phyloP scores from a whole-genome alignment of 1,140 invertebrate genomes.

The Zaprionus taronus region DNA sequence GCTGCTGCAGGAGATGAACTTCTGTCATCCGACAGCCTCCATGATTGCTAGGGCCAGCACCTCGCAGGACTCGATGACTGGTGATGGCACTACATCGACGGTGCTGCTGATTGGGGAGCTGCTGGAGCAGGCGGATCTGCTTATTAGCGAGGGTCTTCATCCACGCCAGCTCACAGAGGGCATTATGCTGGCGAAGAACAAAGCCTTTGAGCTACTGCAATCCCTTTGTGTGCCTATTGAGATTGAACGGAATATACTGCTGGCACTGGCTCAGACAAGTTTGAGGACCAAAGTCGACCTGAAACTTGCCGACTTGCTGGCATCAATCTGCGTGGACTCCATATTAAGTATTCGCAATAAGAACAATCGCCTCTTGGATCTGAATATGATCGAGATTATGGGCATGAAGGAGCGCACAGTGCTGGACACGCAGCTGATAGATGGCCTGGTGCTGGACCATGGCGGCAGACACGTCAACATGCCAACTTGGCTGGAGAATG shows the following conservation, averaged over 20 bases:
- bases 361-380: slow-evolving; percentile 87
- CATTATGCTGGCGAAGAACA: too few species aligned
- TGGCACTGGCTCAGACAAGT: slow-evolving; percentile 94
- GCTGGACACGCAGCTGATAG: slow-evolving; percentile 93
- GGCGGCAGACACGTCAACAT: slow-evolving; percentile 99
- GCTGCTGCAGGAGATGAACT: slow-evolving; percentile 99
- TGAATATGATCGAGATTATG: slow-evolving; percentile 99
- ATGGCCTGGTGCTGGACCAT: slow-evolving; percentile 97
- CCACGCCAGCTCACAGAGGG: too few species aligned
- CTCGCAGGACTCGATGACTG: slow-evolving; percentile 98
- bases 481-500: slow-evolving; percentile 96
- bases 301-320: slow-evolving; percentile 94
- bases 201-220: too few species aligned
- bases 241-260: slow-evolving; percentile 89
- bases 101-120: too few species aligned
- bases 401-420: slow-evolving; percentile 97
- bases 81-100: too few species aligned
- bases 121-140: too few species aligned
- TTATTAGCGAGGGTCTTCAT: too few species aligned
- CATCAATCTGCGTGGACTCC: slow-evolving; percentile 95
- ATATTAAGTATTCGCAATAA: slow-evolving; percentile 91
- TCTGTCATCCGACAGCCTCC: slow-evolving; percentile 98
- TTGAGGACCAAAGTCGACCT: slow-evolving; percentile 95
- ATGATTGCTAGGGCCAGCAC: slow-evolving; percentile 98
- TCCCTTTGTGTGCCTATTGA: too few species aligned